Evolutionary conservation across 2,797 vertebrate species (phyloP), one percentile per base, ranked within the genome.

Genomic region (Craterocephalus amniculus): DNA sequence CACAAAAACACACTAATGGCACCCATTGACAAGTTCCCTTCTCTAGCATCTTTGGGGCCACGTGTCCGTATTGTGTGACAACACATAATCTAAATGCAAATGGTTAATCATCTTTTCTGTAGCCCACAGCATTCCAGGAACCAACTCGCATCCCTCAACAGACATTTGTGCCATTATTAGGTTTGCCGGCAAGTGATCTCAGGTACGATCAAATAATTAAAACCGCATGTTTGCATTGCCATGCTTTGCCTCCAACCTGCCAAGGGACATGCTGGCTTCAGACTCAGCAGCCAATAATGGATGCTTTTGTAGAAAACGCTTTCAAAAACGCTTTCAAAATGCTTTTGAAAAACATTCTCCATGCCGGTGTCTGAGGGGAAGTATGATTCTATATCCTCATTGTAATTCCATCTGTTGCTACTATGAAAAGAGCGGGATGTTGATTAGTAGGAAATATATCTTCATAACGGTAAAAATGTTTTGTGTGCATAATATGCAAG

Each of bases 31-130:
- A 26, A 20, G 79, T 57, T 56, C 62, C 40, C 68, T 38, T 60
- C 59, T 63, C 34, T 59, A 9, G 78, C 80, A 80, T 74, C 71
- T 27, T 4, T 61, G 40, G 59, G 72, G 59, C 65, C 59, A 34
- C 56, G 72, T 45, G 67, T 79, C 68, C 63, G 66, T 63, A 72
- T 74, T 74, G 68, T 72, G 58, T 79, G 83, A 87, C 83, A 84
- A 83, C 84, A 88, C 72, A 88, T 84, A 88, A 91, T 92, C 84
- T 92, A 92, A 93, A 92, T 92, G 91, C 91, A 92, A 92, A 91
- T 93, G 72, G 79, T 83, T 83, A 77, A 89, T 89, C 68, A 67
- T 79, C 62, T 60, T 79, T 36, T 72, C 59, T 67, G 77, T 68
- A 70, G 77, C 80, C 77, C 62, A 18, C 62, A 48, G 74, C 72